Evolutionary conservation across 2,888 invertebrate species (phyloP), one percentile per base, ranked within the genome.

Genomic region (Andrena dorsata): DNA sequence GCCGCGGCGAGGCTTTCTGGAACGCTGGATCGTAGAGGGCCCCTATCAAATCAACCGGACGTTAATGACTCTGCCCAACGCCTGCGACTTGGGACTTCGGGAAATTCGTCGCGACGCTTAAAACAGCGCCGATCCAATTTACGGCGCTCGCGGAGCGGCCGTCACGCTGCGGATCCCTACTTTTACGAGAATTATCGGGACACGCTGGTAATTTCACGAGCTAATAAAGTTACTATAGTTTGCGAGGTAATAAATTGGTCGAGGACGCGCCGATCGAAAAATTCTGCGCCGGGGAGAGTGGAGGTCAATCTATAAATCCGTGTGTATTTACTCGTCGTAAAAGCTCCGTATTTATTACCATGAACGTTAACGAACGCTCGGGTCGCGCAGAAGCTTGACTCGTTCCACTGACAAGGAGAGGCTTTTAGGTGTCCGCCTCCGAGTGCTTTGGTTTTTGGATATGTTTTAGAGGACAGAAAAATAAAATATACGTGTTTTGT

Each of bases 231-330:
- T 56, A 56, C 23, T 26, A 13, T 10, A 23, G 56, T 10, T 56
- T 26, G 10, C 10, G 23, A 56, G 26, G 23, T 56, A 56, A 56
- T 56, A 56, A 56, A 56, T 56, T 61, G 61, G 20, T 35, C 61
- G 61, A 20, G 20, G 20, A 35, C 20, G 20, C 32, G 16, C 7
- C 32, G 32, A 20, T 28, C 32, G 20, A 41, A 41, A 23, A 56
- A 10, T 32, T 35, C 16, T 20, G 20, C 32, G 32, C 20, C 20
- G 32, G 0, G 10, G 32, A 35, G 61, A 41, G 61, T 35, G 32
- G 32, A 61, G 61, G 61, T 61, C 61, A 23, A n/a, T 61, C 35
- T 10, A 61, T 61, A 61, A 61, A 61, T 61, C 32, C 35, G 35
- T 61, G 35, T 16, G 32, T 32, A 35, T 35, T 61, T 61, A 16